A percentile compares a stretch with the other conserved stretches of the same genome.
Conservation (phyloP, 2,113 vertebrate species). For the Panthera leo region DNA sequence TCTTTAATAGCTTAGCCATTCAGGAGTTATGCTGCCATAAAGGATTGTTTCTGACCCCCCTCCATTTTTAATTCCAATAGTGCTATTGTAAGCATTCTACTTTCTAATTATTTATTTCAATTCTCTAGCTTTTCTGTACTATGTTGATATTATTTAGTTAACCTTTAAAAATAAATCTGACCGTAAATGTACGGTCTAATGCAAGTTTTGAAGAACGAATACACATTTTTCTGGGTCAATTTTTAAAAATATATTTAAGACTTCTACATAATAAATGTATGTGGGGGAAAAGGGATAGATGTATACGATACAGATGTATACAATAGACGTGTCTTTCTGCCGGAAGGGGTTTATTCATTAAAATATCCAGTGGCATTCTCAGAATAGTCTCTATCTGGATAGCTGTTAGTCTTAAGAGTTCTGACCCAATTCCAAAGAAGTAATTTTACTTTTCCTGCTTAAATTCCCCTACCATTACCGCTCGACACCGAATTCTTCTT, state of each 20-base stretch:
- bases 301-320: not conserved
- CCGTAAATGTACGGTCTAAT: not conserved
- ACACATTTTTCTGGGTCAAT: not conserved
- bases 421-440: conserved; percentile 52
- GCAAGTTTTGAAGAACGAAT: not conserved
- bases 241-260: not conserved
- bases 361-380: not conserved
- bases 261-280: not conserved
- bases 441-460: conserved; percentile 51
- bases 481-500: conserved; percentile 57
- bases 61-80: not conserved
- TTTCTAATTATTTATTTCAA: not conserved
- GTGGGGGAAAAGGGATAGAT: not conserved
- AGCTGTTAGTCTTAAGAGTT: conserved; percentile 29
- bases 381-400: not conserved
- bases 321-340: not conserved
- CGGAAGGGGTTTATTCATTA: not conserved
- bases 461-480: not conserved
- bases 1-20: not conserved
- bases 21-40: not conserved
- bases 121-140: not conserved
- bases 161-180: not conserved
- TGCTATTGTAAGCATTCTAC: not conserved
- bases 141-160: not conserved
- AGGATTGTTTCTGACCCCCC: not conserved